A percentile compares a stretch with the other conserved stretches of the same genome.
phyloP scores from a whole-genome alignment of 2,888 invertebrate genomes.

The Cylindroiulus punctatus region DNA sequence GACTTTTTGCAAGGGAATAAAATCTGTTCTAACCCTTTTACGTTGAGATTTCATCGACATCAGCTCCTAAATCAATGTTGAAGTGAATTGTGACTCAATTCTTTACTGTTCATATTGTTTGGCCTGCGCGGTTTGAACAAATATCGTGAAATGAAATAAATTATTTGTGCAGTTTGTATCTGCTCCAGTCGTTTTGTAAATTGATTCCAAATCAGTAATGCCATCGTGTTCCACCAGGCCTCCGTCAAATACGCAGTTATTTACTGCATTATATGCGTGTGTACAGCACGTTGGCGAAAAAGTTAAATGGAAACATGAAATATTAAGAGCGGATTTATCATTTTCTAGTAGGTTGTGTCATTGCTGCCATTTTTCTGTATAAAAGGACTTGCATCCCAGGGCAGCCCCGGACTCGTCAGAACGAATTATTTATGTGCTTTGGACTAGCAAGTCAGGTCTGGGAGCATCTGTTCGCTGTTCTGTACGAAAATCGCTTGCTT shows the following conservation, averaged over 20 bases:
- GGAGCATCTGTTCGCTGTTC: conserved; percentile 14
- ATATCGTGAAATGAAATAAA: neutral
- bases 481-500: neutral
- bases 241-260: neutral
- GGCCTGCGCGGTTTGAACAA: neutral
- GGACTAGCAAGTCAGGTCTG: conserved; percentile 1
- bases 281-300: neutral
- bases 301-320: conserved; percentile 21
- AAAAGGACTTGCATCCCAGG: neutral
- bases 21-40: neutral
- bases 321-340: conserved; percentile 10
- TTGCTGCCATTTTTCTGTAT: neutral
- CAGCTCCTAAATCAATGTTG: neutral
- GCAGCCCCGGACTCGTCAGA: neutral
- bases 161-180: neutral
- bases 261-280: neutral
- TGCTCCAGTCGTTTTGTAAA: neutral
- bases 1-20: too few species aligned
- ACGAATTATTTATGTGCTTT: conserved; percentile 7
- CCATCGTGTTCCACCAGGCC: neutral
- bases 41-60: neutral
- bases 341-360: neutral
- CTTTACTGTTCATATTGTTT: neutral
- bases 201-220: conserved; percentile 14
- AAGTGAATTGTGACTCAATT: neutral